phyloP scores from a whole-genome alignment of 2,797 vertebrate genomes.

The Knipowitschia caucasica region DNA sequence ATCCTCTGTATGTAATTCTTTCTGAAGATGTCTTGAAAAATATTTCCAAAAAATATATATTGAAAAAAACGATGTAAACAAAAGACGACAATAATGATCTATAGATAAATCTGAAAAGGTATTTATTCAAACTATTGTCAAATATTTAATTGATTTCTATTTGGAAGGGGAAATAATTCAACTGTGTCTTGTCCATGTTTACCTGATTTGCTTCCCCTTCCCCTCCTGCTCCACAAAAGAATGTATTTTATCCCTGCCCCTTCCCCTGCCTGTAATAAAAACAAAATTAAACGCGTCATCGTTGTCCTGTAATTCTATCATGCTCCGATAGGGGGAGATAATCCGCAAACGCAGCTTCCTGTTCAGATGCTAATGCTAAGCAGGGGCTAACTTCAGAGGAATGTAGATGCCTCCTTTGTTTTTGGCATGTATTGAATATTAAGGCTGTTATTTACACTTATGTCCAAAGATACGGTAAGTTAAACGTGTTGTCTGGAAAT shows the following conservation, averaged over 20 bases:
- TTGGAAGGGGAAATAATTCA: slow-evolving; percentile 64
- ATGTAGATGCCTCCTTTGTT: slow-evolving; percentile 5
- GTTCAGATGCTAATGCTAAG: slow-evolving; percentile 28
- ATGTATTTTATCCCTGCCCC: slow-evolving; percentile 74
- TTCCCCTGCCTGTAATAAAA: slow-evolving; percentile 76
- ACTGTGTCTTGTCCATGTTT: slow-evolving; percentile 76
- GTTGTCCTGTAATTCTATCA: background rate
- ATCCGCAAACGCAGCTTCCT: slow-evolving; percentile 7
- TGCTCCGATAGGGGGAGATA: slow-evolving; percentile 35
- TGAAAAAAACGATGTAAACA: slow-evolving; percentile 70
- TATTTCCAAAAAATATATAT: slow-evolving; percentile 66
- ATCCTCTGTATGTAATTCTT: slow-evolving; percentile 76
- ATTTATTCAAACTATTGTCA: slow-evolving; percentile 72
- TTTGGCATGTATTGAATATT: slow-evolving; percentile 47
- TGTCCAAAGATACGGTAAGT: slow-evolving; percentile 35
- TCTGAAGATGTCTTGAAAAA: slow-evolving; percentile 72
- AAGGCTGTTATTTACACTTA: background rate
- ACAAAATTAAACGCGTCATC: slow-evolving; percentile 71
- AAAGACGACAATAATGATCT: slow-evolving; percentile 70
- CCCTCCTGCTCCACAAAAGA: slow-evolving; percentile 72
- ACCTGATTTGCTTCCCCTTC: slow-evolving; percentile 73
- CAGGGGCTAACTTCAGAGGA: slow-evolving; percentile 4
- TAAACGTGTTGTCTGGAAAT: background rate
- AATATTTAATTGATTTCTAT: slow-evolving; percentile 68
- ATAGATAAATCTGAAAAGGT: slow-evolving; percentile 61